Evolutionary conservation across 2,888 invertebrate genomes (phyloP).

Genomic region (Hirudinaria manillensis): DNA sequence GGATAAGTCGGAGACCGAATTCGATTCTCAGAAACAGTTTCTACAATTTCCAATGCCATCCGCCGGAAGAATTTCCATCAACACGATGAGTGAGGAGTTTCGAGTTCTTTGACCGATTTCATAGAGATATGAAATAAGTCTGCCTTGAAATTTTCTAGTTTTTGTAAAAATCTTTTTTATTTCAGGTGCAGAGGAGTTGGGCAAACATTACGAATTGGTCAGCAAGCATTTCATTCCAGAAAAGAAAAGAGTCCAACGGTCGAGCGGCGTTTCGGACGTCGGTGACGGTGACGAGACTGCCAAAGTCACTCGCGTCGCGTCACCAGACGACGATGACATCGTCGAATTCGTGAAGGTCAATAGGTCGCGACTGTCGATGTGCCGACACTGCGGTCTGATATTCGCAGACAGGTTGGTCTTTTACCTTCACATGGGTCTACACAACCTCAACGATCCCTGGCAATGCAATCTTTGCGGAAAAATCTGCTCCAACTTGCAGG

Average conservation of each 20-base stretch:
- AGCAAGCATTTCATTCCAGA: not conserved
- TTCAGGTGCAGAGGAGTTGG: not conserved
- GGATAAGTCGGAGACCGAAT: not conserved
- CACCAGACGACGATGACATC: conserved; percentile 30
- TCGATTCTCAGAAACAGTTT: not conserved
- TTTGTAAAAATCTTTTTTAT: not conserved
- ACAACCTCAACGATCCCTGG: conserved; percentile 92
- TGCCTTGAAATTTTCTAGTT: not conserved
- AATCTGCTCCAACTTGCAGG: conserved; percentile 82
- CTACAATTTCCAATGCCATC: not conserved
- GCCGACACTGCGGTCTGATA: conserved; percentile 83
- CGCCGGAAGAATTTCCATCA: not conserved
- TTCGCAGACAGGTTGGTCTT: conserved; percentile 93
- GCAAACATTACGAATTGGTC: conserved; percentile 3
- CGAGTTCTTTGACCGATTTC: not conserved
- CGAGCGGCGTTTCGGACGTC: not conserved
- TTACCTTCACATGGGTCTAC: conserved; percentile 94
- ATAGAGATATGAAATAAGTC: not conserved
- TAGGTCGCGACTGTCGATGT: conserved; percentile 51
- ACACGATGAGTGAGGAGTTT: not conserved
- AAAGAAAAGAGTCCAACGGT: not conserved
- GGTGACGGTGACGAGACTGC: not conserved
- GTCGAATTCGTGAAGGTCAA: conserved; percentile 36
- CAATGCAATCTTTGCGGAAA: conserved; percentile 96
- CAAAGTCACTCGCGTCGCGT: not conserved